Percentiles rank a stretch among this genome's conserved stretches.
Conservation (phyloP, 2,888 invertebrate genomes). For the Aplocera efformata region DNA sequence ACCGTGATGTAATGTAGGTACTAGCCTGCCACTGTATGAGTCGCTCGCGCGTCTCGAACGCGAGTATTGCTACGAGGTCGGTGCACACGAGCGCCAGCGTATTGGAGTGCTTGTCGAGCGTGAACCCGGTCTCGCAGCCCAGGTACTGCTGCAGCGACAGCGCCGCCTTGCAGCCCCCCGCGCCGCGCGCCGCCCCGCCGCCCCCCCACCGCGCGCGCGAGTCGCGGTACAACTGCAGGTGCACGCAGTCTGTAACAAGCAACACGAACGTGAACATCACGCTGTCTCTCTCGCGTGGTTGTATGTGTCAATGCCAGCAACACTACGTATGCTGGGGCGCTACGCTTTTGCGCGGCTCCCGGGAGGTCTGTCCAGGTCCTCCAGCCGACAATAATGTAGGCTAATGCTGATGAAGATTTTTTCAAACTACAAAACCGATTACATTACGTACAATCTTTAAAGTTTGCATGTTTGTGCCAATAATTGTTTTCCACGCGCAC, state of each 20-base stretch:
- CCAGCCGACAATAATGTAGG: no score
- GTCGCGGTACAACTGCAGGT: conserved; percentile 92
- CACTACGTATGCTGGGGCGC: no score
- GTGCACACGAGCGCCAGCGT: conserved; percentile 94
- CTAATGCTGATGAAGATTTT: no score
- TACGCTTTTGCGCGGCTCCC: no score
- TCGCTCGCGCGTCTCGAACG: conserved; percentile 92
- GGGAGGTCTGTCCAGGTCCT: no score
- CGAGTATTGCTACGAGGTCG: conserved; percentile 90
- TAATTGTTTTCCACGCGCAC: no score
- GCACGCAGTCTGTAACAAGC: conserved; percentile 87
- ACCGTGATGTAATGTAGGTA: neutral
- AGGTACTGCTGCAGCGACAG: conserved; percentile 91
- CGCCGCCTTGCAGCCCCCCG: conserved; percentile 86
- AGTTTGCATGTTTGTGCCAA: no score
- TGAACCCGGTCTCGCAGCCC: conserved; percentile 92
- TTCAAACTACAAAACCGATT: no score
- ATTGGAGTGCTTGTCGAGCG: conserved; percentile 93
- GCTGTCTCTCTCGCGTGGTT: no score
- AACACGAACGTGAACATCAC: neutral
- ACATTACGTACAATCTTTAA: no score
- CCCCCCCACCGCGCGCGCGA: conserved; percentile 83
- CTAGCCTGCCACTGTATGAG: conserved; percentile 92
- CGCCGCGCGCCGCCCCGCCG: conserved; percentile 40
- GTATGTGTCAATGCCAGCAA: no score